These are phyloP conservation scores for Hydractinia echinata DNA, from an alignment of 30 jellyfish, hydroid and myxozoan genomes.

Conservation along the genomic window DNA sequence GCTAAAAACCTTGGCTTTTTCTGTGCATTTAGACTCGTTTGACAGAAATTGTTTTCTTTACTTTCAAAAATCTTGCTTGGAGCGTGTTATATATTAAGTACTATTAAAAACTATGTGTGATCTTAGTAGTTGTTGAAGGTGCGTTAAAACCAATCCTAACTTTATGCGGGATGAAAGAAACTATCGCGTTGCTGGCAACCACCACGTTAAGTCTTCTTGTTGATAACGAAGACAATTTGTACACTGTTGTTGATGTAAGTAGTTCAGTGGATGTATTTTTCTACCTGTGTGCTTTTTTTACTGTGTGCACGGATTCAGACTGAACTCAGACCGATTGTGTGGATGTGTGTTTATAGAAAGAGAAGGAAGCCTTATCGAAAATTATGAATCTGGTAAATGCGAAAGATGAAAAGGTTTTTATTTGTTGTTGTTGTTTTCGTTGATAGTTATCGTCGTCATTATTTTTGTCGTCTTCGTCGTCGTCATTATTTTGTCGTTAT, in stretches of 20 bases:
- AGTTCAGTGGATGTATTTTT: neutral
- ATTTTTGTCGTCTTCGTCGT: no score
- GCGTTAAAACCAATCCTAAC: conserved; percentile 67
- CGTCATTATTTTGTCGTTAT: no score
- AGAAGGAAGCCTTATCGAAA: conserved; percentile 58
- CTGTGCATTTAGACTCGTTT: no score
- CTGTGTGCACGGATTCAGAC: no score
- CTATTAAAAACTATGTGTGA: no score
- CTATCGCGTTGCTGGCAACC: conserved; percentile 65
- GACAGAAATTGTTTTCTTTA: no score
- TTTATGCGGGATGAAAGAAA: conserved; percentile 70
- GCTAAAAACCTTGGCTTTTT: no score
- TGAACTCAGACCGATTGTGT: no score
- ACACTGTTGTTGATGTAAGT: conserved; percentile 70
- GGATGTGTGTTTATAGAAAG: conserved; percentile 37
- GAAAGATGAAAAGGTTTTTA: conserved; percentile 70
- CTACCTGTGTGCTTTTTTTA: neutral
- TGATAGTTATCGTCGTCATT: no score
- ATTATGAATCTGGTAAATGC: conserved; percentile 51
- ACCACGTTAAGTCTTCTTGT: conserved; percentile 74
- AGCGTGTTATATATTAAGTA: no score
- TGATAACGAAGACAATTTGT: conserved; percentile 64
- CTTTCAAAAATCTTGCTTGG: no score
- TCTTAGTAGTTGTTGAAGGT: conserved; percentile 73
- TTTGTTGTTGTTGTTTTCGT: no score